Base-by-base conservation (phyloP, 2,888 invertebrate species). In the Corythucha ciliata region DNA sequence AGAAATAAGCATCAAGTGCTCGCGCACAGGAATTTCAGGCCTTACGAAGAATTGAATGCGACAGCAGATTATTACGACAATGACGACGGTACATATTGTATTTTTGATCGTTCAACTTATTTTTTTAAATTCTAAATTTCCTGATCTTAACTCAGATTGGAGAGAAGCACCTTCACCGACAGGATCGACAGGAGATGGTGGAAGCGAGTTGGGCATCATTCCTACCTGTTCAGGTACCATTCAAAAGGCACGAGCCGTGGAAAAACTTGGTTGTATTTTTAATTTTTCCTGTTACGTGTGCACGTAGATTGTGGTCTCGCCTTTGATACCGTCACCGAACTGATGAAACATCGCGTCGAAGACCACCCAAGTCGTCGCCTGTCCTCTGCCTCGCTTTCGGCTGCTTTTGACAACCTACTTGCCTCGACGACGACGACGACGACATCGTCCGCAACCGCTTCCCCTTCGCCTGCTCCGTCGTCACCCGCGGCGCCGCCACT, bases 301-400 rank as follows among this genome's bases (percentile, higher is more conserved):
- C 22, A 54, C 55, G 29, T 55, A 61, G 61, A 59, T 27, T 61
- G 61, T 48, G 61, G 61, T 7, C 41, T 61, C 29, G 58, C 58
- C 46, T 60, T 61, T 42, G 52, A 54, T 12, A 57, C 53, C 25
- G 57, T 59, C 4, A 46, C 54, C 24, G 60, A 60, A 36, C 54
- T 60, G 21, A 48, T 58, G 41, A 48, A 48, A 14, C 61, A 61
- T 41, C 58, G 58, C 26, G 53, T 54, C 18, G 57, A 59, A 42
- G 55, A 55, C 21, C 59, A 59, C 37, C 40, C 49, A 4, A 39
- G 33, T 10, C 36, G 51, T 22, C 25, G 55, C n/a, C 29, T 34
- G 4, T 52, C 51, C 27, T 27, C 37, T 5, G 47, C 37, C 18
- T 37, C 48, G 2, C 39, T 39, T n/a, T 6, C 39, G 3, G 27